These are phyloP conservation scores for Vireo altiloquus DNA, from an alignment of 2,113 vertebrate genomes.

Conservation along the genomic window DNA sequence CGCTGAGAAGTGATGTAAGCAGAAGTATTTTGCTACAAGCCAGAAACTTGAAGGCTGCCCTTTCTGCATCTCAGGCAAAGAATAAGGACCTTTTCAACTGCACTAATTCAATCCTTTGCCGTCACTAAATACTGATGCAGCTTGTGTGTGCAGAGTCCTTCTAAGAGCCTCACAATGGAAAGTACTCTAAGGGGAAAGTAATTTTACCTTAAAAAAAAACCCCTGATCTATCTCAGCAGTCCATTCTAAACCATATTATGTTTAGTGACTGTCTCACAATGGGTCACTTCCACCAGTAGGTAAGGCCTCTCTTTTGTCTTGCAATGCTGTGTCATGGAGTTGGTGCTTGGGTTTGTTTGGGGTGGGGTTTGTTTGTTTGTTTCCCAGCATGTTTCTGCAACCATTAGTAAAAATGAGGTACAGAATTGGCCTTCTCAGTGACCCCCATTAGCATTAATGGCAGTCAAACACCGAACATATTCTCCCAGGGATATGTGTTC, in stretches of 20 bases:
- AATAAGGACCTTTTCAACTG: background rate
- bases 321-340: background rate
- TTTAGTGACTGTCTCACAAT: background rate
- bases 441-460: constrained; percentile 13
- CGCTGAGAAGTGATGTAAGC: background rate
- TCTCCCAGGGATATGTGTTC: background rate
- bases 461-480: background rate
- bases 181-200: background rate
- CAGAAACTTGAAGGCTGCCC: background rate
- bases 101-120: background rate
- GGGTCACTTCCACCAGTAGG: background rate
- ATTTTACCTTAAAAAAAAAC: background rate
- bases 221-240: background rate
- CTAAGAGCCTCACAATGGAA: constrained; percentile 13
- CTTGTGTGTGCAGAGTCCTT: background rate
- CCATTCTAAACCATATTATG: background rate
- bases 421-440: background rate
- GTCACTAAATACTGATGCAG: background rate
- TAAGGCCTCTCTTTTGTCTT: background rate
- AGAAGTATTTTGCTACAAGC: constrained; percentile 19
- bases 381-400: background rate
- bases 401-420: background rate
- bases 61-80: constrained; percentile 12
- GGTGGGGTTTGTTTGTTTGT: background rate
- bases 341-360: background rate